Conservation (phyloP, 2,888 invertebrate genomes). For the Meta bourneti region DNA sequence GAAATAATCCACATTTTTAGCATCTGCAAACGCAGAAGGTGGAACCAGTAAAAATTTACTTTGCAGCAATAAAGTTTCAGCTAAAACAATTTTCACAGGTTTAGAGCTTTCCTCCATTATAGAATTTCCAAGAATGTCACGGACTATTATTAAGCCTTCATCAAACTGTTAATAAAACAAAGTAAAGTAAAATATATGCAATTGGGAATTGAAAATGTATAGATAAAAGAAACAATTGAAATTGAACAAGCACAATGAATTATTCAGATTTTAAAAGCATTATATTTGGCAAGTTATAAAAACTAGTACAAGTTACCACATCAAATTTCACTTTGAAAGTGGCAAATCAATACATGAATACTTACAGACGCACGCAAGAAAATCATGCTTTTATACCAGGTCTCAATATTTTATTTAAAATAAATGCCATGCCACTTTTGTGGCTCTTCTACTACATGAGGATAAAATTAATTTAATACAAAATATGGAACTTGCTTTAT, state of each 20-base stretch:
- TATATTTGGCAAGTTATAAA: neutral
- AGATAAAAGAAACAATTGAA: neutral
- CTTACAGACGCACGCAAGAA: no score
- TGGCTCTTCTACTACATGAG: no score
- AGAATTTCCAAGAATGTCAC: slow-evolving; percentile 17
- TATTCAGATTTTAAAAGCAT: neutral
- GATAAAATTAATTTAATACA: no score
- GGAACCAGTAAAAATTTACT: slow-evolving; percentile 43
- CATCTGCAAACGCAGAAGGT: slow-evolving; percentile 16
- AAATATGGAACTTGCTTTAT: no score
- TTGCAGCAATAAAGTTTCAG: slow-evolving; percentile 32
- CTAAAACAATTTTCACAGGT: slow-evolving; percentile 37
- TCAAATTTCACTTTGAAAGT: no score
- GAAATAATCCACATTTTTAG: slow-evolving; percentile 16
- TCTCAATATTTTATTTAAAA: no score
- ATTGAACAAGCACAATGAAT: neutral
- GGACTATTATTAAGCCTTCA: slow-evolving; percentile 44
- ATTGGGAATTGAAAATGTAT: neutral
- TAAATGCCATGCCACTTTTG: no score
- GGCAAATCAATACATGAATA: no score
- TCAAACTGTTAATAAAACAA: slow-evolving; percentile 62
- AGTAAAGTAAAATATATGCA: neutral
- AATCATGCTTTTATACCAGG: no score
- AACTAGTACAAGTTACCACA: no score
- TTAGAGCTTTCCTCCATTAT: slow-evolving; percentile 41